phyloP scores from a whole-genome alignment of 2,888 invertebrate species.

The Tetrapedia diversipes region DNA sequence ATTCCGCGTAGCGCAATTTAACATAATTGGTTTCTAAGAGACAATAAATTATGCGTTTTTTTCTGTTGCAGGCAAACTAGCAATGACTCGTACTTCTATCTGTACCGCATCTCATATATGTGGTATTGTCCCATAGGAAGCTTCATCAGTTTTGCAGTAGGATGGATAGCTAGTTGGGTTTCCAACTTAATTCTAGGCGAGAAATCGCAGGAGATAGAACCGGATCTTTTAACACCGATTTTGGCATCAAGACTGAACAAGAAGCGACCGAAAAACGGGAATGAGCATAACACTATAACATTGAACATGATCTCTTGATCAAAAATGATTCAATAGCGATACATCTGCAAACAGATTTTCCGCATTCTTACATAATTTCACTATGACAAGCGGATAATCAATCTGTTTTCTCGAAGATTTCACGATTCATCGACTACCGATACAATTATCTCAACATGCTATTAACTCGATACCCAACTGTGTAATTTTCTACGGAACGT shows the following conservation, averaged over 20 bases:
- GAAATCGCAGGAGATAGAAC: conserved; percentile 59
- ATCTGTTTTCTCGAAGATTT: background rate
- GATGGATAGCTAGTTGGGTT: conserved; percentile 66
- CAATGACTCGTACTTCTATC: conserved; percentile 73
- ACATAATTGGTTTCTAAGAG: conserved; percentile 3
- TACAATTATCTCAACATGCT: background rate
- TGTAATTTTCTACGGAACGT: background rate
- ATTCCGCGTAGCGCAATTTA: conserved; percentile 3
- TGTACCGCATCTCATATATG: conserved; percentile 78
- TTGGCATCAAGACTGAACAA: conserved; percentile 63
- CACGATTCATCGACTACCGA: background rate
- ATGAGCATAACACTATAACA: conserved; percentile 22
- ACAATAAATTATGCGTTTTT: conserved; percentile 2
- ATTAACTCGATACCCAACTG: background rate
- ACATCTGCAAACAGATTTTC: background rate
- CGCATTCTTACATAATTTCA: background rate
- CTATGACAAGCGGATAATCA: background rate
- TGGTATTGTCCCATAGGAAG: conserved; percentile 79
- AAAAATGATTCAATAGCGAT: background rate
- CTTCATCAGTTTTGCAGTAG: conserved; percentile 66
- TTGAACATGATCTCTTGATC: conserved; percentile 10
- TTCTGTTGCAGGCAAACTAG: conserved; percentile 50
- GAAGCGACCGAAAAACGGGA: conserved; percentile 33
- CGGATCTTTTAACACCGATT: conserved; percentile 72
- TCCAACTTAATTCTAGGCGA: conserved; percentile 41